These are phyloP conservation scores for Bradypodion ventrale DNA, from an alignment of 2,797 vertebrate species.

Conservation along the genomic window DNA sequence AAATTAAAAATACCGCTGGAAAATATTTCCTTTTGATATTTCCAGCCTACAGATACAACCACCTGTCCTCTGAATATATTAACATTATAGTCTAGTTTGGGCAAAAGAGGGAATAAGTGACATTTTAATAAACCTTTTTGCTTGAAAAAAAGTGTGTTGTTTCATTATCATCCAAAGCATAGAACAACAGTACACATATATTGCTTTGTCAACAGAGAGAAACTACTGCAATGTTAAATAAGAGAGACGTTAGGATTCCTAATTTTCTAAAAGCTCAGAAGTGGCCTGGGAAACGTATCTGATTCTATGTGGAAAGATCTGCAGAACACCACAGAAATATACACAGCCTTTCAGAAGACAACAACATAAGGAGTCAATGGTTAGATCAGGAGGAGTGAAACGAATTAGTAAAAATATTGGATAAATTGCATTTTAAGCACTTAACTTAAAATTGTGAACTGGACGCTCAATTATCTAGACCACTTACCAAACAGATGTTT, in stretches of 20 bases:
- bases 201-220: neutral
- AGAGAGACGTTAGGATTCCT: neutral
- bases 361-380: neutral
- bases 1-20: neutral
- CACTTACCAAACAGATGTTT: neutral
- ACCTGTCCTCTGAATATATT: neutral
- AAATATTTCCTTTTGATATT: neutral
- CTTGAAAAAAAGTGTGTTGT: neutral
- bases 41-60: neutral
- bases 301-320: neutral
- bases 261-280: neutral
- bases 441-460: neutral
- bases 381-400: too few species aligned
- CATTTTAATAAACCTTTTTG: neutral
- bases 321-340: neutral
- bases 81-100: slow-evolving; percentile 11
- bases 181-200: neutral
- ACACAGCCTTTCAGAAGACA: neutral
- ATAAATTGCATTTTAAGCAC: neutral
- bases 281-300: neutral
- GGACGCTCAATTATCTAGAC: neutral
- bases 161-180: neutral
- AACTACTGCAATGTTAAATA: neutral
- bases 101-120: neutral
- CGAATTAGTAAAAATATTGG: neutral